phyloP scores from a whole-genome alignment of 2,888 invertebrate genomes.

The Didymodactylos carnosus region DNA sequence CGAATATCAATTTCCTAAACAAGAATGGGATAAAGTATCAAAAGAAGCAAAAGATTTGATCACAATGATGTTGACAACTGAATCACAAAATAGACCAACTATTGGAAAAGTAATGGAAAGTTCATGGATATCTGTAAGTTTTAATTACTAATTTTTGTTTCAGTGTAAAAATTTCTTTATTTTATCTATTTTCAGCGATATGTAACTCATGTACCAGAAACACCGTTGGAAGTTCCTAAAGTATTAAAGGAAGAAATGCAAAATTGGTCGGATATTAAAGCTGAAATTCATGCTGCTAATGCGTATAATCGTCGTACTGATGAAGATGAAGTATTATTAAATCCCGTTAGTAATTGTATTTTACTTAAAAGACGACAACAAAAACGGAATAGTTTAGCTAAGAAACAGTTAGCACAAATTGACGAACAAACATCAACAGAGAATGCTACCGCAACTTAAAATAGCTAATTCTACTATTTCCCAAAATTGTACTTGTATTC shows the following conservation, averaged over 20 bases:
- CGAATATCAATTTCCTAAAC: conserved; percentile 80
- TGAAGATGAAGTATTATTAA: neutral
- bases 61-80: conserved; percentile 3
- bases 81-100: conserved; percentile 2
- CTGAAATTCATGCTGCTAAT: too few relatives aligned
- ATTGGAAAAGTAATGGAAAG: conserved; percentile 3
- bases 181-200: too few relatives aligned
- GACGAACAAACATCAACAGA: neutral
- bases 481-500: too few relatives aligned
- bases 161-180: too few relatives aligned
- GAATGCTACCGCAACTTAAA: too few relatives aligned
- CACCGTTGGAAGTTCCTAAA: too few relatives aligned
- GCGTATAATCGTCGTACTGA: neutral
- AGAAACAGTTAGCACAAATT: neutral
- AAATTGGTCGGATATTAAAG: too few relatives aligned
- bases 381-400: neutral
- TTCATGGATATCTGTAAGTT: conserved; percentile 4
- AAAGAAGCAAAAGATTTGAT: conserved; percentile 10
- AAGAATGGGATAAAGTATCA: conserved; percentile 49
- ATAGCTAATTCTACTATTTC: too few relatives aligned
- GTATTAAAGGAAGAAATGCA: too few relatives aligned
- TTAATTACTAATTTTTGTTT: too few relatives aligned
- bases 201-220: too few relatives aligned
- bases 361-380: neutral
- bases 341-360: too few relatives aligned